Evolutionary conservation across 2,113 vertebrate species (phyloP), one percentile per base, ranked within the genome.

Genomic region (Nematolebias whitei): DNA sequence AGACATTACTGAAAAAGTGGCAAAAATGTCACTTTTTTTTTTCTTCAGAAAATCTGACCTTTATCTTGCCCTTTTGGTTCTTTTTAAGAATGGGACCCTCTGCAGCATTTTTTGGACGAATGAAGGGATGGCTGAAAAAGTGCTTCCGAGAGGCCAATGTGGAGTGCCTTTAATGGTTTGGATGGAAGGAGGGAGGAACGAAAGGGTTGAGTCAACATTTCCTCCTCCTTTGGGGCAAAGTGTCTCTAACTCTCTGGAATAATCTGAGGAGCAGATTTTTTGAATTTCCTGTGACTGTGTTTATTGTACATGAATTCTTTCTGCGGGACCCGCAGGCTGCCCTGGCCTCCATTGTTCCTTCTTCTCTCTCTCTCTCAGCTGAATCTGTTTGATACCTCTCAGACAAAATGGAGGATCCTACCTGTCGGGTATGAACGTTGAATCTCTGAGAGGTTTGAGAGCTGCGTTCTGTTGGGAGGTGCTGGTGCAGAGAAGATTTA

Each of bases 21-120:
- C 57, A 67, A 93, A 93, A 95, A 94, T 91, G 94, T 95, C 95
- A 96, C 95, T 96, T 96, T 94, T 94, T 93, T 94, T 57, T 51
- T 96, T 96, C 93, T 32, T 58, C n/a, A n/a, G n/a, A 15, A 57
- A 86, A 84, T 82, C 73, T 68, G 84, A 94, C 94, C 93, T 93
- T 94, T 92, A 90, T 92, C 88, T 91, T 92, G 76, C 85, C 93
- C 90, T 91, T 93, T 93, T 65, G 76, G 57, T 86, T 59, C 47
- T 82, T 76, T 69, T 62, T 60, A 90, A 81, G 70, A 93, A 75
- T 22, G 78, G 77, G 79, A 89, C 68, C 40, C 72, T 86, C 79
- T 68, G 74, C 71, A 74, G 71, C 60, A 68, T 82, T 85, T 54
- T 79, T 74, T 43, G 71, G 70, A 72, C 38, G 47, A 67, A 86